Evolutionary conservation across 2,113 vertebrate genomes (phyloP).

Genomic region (Tachycineta bicolor): DNA sequence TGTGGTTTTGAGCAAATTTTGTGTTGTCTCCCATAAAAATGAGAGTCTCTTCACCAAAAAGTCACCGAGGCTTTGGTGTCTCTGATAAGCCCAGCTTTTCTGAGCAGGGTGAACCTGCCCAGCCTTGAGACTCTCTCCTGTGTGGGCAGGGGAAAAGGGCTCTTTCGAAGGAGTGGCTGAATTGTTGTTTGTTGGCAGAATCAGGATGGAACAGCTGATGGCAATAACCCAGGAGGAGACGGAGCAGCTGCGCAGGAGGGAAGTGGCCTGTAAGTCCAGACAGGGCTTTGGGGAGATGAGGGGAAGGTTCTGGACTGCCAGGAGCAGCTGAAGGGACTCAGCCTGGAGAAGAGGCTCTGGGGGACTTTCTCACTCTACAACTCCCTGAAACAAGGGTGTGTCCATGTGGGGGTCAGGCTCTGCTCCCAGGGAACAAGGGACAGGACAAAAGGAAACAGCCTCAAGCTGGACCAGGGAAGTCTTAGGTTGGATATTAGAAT

Average conservation of each 20-base stretch:
- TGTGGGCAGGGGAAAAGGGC: background rate
- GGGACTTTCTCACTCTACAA: background rate
- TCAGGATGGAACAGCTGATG: conserved; percentile 91
- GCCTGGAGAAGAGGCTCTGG: background rate
- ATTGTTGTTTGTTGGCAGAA: conserved; percentile 68
- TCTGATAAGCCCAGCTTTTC: background rate
- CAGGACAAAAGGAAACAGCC: background rate
- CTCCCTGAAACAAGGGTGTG: background rate
- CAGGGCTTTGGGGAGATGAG: background rate
- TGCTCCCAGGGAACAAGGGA: background rate
- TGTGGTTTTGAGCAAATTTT: background rate
- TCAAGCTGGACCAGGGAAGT: background rate
- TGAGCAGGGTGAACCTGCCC: background rate
- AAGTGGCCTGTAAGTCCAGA: conserved; percentile 86
- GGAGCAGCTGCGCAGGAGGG: conserved; percentile 83
- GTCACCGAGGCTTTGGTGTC: background rate
- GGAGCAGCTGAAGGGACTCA: background rate
- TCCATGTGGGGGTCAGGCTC: background rate
- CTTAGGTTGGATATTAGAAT: background rate
- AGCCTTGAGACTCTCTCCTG: background rate
- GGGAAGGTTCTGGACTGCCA: background rate
- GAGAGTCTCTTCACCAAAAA: background rate
- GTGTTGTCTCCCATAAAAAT: background rate
- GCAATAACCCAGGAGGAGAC: conserved; percentile 94
- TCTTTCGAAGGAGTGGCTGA: background rate